Base-by-base conservation (phyloP, 2,797 vertebrate species). In the Spizella passerina region DNA sequence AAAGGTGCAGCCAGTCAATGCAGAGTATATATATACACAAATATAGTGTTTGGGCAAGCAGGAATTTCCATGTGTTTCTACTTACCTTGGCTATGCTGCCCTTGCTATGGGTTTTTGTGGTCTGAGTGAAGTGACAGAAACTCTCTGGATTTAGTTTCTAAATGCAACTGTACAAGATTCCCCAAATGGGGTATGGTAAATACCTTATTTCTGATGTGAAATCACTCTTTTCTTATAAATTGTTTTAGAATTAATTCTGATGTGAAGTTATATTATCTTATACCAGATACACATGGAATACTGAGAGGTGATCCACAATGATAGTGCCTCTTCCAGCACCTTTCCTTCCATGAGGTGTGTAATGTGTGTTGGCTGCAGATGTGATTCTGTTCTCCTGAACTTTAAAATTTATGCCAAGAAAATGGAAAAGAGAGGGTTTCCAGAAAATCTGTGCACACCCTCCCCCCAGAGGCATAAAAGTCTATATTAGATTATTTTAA, bases 31-130 rank as follows among this genome's bases (percentile, higher is more conserved):
- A 72, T 12, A 65, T 2, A 82, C 16, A 52, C 23, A 64, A 13
- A 56, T 20, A 65, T 3, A 76, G 26, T 52, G 38, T 53, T 50
- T 56, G 32, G 10, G n/a, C 30, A 86, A 91, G 66, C 66, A 86
- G 82, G 73, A 95, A 76, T 93, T 94, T 82, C 80, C 91, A 95
- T 66, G 34, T 94, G 93, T 94, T 96, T 94, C 63, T 53, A 63
- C 66, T 95, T 95, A 94, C 29, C 12, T 55, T 70, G 75, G 27
- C 41, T 77, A 22, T 30, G n/a, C n/a, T 84, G 72, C 24, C 55
- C 43, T 49, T 69, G 22, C 61, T 44, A 21, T 88, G 20, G 3
- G 68, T 82, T 59, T 72, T 84, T 82, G 76, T 47, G 30, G 39
- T 71, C 57, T 63, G 30, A 59, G 7, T 41, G 75, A 86, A 83